phyloP scores from a whole-genome alignment of 1,140 invertebrate genomes.

The Heliothis virescens region DNA sequence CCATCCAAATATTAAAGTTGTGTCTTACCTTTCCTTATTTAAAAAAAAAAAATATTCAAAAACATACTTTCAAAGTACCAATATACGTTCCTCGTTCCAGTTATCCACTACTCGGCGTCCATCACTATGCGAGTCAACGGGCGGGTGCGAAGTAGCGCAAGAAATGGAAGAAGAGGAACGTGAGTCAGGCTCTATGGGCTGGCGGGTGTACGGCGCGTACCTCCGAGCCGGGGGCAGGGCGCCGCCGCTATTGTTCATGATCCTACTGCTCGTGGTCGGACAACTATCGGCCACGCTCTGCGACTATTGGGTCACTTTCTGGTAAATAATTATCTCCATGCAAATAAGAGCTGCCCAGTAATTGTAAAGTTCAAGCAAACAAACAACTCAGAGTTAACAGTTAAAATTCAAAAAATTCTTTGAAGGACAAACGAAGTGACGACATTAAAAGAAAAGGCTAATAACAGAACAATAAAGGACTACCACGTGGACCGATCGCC shows the following conservation, averaged over 20 bases:
- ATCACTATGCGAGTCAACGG: slow-evolving; percentile 73
- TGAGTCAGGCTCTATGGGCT: slow-evolving; percentile 85
- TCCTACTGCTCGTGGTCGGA: slow-evolving; percentile 80
- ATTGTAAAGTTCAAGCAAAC: no score
- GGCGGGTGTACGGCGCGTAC: slow-evolving; percentile 81
- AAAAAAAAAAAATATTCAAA: no score
- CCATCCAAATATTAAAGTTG: no score
- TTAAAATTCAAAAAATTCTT: slow-evolving; percentile 1
- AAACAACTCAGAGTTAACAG: no score
- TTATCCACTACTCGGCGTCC: slow-evolving; percentile 76
- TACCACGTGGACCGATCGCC: slow-evolving; percentile 48
- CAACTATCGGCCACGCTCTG: slow-evolving; percentile 83
- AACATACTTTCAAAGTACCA: no score
- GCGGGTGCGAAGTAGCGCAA: slow-evolving; percentile 74
- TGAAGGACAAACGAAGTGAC: slow-evolving; percentile 82
- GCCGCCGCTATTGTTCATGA: slow-evolving; percentile 74
- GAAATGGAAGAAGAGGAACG: slow-evolving; percentile 84
- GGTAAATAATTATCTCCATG: slow-evolving; percentile 64
- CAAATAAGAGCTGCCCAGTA: no score
- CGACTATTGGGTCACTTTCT: slow-evolving; percentile 86
- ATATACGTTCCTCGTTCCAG: slow-evolving; percentile 52
- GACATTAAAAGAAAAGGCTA: slow-evolving; percentile 72
- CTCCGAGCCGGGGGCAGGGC: slow-evolving; percentile 76
- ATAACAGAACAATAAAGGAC: slow-evolving; percentile 68
- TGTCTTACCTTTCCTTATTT: no score